Percentiles rank a stretch among this genome's conserved stretches.
phyloP scores from a whole-genome alignment of 2,888 invertebrate genomes.

The Argyra leucocephala region DNA sequence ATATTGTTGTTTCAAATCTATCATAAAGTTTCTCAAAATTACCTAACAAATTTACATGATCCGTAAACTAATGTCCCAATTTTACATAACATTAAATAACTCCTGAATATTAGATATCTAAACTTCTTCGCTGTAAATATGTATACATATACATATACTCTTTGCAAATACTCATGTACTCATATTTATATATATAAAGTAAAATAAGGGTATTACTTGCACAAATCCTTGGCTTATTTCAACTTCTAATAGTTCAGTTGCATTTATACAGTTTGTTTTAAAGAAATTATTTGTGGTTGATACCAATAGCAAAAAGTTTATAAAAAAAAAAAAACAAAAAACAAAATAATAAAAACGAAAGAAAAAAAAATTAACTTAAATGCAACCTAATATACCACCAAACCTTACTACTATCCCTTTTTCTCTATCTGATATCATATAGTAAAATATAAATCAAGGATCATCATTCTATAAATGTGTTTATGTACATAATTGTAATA shows the following conservation, averaged over 20 bases:
- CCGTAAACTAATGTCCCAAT: neutral
- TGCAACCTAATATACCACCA: neutral
- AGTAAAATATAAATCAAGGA: neutral
- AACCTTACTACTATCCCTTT: neutral
- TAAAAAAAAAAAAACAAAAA: neutral
- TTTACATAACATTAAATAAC: neutral
- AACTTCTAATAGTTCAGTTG: neutral
- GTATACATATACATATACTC: neutral
- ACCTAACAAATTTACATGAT: no score
- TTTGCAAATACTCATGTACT: neutral
- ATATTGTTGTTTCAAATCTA: no score
- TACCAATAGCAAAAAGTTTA: neutral
- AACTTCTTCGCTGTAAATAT: neutral
- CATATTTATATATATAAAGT: neutral
- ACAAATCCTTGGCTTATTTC: neutral
- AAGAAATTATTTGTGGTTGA: neutral
- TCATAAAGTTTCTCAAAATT: no score
- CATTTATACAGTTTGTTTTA: neutral
- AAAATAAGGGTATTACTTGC: neutral
- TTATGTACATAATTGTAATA: slow-evolving; percentile 1
- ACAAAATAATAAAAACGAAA: no score
- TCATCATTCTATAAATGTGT: neutral
- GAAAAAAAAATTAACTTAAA: neutral
- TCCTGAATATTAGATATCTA: neutral
- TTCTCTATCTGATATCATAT: neutral